phyloP scores from a whole-genome alignment of 2,797 vertebrate genomes.

The Argyrosomus regius region DNA sequence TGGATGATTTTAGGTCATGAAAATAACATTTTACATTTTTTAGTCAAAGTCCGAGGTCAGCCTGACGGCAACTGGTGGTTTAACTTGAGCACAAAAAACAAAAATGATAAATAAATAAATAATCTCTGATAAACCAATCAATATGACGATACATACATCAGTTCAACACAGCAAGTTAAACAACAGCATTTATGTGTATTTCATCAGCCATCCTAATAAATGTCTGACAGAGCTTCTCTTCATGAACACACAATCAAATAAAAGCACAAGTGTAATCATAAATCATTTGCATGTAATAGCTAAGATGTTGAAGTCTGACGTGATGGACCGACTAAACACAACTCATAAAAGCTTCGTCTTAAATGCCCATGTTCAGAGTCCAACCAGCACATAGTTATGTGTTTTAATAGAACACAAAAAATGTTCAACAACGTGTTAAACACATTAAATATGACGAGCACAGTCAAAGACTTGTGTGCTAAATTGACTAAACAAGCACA shows the following conservation, averaged over 20 bases:
- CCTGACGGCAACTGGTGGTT: background rate
- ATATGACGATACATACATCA: background rate
- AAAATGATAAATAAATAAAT: background rate
- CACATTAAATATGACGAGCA: no score
- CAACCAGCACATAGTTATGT: no score
- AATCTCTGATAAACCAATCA: constrained; percentile 3
- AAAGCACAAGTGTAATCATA: background rate
- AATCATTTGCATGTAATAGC: background rate
- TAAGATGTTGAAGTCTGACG: background rate
- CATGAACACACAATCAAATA: background rate
- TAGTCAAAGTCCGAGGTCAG: constrained; percentile 3
- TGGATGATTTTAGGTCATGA: constrained; percentile 36
- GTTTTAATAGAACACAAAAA: no score
- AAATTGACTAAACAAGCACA: background rate
- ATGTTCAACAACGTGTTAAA: no score
- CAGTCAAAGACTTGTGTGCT: background rate
- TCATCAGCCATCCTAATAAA: background rate
- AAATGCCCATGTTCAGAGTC: no score
- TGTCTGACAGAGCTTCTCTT: background rate
- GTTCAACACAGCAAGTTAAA: background rate
- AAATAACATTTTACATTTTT: constrained; percentile 25
- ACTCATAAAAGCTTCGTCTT: background rate
- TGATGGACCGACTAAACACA: background rate
- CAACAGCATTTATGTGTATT: background rate
- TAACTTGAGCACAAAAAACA: constrained; percentile 5